These are phyloP conservation scores for Cybosia mesomella DNA, from an alignment of 2,888 invertebrate genomes.

Conservation along the genomic window DNA sequence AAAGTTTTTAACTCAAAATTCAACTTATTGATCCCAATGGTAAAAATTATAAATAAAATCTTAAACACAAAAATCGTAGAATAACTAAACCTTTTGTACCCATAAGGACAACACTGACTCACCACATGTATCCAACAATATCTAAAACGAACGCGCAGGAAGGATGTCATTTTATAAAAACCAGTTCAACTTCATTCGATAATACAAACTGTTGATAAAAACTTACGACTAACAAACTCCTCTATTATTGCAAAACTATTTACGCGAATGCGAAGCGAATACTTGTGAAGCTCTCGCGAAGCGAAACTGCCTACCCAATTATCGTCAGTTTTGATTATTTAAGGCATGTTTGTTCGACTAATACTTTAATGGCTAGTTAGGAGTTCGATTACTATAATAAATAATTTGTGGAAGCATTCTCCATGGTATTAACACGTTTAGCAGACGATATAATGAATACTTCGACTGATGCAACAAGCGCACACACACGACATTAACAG, in stretches of 20 bases:
- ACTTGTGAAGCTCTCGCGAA: slow-evolving; percentile 67
- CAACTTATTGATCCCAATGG: slow-evolving; percentile 84
- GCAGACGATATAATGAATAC: slow-evolving; percentile 70
- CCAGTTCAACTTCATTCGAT: slow-evolving; percentile 76
- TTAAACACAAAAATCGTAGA: slow-evolving; percentile 70
- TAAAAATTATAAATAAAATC: slow-evolving; percentile 80
- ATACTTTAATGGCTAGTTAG: slow-evolving; percentile 76
- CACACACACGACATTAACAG: slow-evolving; percentile 77
- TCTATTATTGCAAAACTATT: slow-evolving; percentile 64
- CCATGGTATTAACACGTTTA: slow-evolving; percentile 66
- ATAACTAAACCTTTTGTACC: slow-evolving; percentile 84
- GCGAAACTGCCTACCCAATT: slow-evolving; percentile 54
- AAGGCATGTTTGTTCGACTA: slow-evolving; percentile 76
- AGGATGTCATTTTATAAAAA: slow-evolving; percentile 82
- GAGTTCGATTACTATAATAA: slow-evolving; percentile 69
- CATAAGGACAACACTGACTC: slow-evolving; percentile 81
- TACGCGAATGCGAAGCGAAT: slow-evolving; percentile 71
- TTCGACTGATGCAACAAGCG: slow-evolving; percentile 81
- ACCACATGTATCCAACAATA: slow-evolving; percentile 69
- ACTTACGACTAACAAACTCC: slow-evolving; percentile 82
- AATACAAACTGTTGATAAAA: slow-evolving; percentile 84
- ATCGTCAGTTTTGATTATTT: slow-evolving; percentile 58
- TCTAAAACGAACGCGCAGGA: slow-evolving; percentile 82
- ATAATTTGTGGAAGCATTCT: slow-evolving; percentile 80
- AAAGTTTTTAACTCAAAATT: slow-evolving; percentile 77